A percentile compares a stretch with the other conserved stretches of the same genome.
Conservation (phyloP, 2,113 vertebrate species). For the Petrocephalus microphthalmus region DNA sequence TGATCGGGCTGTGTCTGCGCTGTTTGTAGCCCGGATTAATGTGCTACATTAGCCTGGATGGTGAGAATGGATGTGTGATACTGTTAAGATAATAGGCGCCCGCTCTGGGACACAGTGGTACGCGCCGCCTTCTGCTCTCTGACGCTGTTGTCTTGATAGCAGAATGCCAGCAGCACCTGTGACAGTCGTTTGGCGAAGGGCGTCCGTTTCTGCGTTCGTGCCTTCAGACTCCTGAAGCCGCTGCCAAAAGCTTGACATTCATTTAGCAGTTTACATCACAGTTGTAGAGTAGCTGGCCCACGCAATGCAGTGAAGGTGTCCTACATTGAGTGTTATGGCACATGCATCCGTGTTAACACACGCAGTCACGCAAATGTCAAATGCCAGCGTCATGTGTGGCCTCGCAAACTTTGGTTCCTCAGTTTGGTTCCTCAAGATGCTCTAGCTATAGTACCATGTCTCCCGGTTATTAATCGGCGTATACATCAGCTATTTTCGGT, state of each 20-base stretch:
- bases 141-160: not conserved
- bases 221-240: not conserved
- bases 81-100: not conserved
- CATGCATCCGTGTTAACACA: not conserved
- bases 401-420: not conserved
- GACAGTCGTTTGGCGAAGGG: not conserved
- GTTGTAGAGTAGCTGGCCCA: not conserved
- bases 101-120: not conserved
- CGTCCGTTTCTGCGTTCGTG: not conserved
- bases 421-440: too few relatives aligned
- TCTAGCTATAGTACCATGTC: not conserved
- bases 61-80: constrained; percentile 3
- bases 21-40: not conserved
- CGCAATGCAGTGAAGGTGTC: not conserved
- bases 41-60: constrained; percentile 7
- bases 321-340: not conserved
- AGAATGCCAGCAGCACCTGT: not conserved
- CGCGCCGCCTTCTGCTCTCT: not conserved
- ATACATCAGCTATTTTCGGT: not conserved
- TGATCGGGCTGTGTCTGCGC: not conserved
- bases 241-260: not conserved
- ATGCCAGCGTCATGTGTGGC: not conserved
- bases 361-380: not conserved
- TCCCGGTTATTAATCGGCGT: not conserved
- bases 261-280: not conserved